Percentiles rank a stretch among this genome's conserved stretches.
Evolutionary conservation across 2,113 vertebrate species (phyloP).

Genomic region (Ictalurus furcatus): DNA sequence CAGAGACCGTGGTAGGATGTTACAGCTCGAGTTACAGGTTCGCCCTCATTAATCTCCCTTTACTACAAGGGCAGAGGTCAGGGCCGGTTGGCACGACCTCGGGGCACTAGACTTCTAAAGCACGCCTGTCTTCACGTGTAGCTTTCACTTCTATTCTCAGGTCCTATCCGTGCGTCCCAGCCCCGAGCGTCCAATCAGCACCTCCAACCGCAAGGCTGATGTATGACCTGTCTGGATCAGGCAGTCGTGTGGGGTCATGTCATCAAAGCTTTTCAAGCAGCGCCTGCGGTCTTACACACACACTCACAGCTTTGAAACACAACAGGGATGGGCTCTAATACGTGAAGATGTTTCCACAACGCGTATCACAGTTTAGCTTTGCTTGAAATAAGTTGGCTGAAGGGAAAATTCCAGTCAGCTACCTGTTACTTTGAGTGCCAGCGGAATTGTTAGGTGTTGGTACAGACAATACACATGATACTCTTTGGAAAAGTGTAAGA

Average conservation of each 20-base stretch:
- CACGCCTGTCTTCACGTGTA: conserved; percentile 38
- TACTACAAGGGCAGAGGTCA: conserved; percentile 46
- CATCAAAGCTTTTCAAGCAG: conserved; percentile 10
- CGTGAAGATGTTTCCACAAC: background rate
- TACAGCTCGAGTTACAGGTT: conserved; percentile 51
- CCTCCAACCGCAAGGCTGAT: conserved; percentile 31
- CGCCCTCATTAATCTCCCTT: conserved; percentile 53
- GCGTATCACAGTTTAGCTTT: background rate
- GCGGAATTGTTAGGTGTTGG: background rate
- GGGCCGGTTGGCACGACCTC: conserved; percentile 46
- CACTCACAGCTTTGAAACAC: background rate
- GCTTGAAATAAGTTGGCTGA: background rate
- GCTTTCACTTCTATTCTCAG: conserved; percentile 21
- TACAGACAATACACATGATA: background rate
- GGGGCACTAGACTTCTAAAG: conserved; percentile 39
- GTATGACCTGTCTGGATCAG: conserved; percentile 37
- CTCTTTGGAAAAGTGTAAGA: background rate
- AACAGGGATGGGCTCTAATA: background rate
- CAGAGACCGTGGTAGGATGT: conserved; percentile 43
- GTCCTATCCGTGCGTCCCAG: conserved; percentile 8
- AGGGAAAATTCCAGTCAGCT: background rate
- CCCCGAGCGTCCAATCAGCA: conserved; percentile 24
- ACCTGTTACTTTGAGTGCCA: background rate
- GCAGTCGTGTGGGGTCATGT: conserved; percentile 20
- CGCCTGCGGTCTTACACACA: background rate